These are phyloP conservation scores for Oreochromis aureus DNA, from an alignment of 2,113 vertebrate species.

Conservation along the genomic window DNA sequence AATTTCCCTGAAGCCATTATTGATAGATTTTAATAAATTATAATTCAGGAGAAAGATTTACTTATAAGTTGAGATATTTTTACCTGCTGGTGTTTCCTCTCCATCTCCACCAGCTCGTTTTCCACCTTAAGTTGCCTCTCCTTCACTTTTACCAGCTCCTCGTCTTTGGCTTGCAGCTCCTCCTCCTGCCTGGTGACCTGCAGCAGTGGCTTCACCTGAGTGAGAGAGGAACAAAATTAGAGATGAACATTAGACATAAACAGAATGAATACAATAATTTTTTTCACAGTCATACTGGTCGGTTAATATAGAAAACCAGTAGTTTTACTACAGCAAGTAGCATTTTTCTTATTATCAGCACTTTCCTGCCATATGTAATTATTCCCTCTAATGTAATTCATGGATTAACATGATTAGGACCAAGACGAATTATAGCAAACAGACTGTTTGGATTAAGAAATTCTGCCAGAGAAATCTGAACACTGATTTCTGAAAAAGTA, in stretches of 20 bases:
- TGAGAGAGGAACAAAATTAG: background rate
- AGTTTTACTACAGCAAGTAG: background rate
- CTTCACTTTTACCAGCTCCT: slow-evolving; percentile 94
- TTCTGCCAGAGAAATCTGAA: background rate
- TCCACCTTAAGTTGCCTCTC: slow-evolving; percentile 94
- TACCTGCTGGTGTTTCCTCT: slow-evolving; percentile 96
- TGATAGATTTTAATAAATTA: background rate
- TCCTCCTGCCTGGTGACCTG: slow-evolving; percentile 98
- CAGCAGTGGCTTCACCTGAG: slow-evolving; percentile 94
- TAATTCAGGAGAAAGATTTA: background rate
- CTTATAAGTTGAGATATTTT: background rate
- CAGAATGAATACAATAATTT: background rate
- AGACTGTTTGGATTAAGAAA: background rate
- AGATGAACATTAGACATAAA: background rate
- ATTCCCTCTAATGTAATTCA: background rate
- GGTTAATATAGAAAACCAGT: background rate
- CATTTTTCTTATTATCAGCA: background rate
- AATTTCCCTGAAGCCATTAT: background rate
- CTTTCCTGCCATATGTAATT: background rate
- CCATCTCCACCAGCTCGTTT: slow-evolving; percentile 91
- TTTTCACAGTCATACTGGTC: background rate
- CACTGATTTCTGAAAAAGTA: background rate
- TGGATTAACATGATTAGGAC: background rate
- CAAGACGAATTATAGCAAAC: background rate
- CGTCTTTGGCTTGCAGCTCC: slow-evolving; percentile 94